Evolutionary conservation across 23 tunicate genomes (phyloP).

Genomic region (Trididemnum nubilum): DNA sequence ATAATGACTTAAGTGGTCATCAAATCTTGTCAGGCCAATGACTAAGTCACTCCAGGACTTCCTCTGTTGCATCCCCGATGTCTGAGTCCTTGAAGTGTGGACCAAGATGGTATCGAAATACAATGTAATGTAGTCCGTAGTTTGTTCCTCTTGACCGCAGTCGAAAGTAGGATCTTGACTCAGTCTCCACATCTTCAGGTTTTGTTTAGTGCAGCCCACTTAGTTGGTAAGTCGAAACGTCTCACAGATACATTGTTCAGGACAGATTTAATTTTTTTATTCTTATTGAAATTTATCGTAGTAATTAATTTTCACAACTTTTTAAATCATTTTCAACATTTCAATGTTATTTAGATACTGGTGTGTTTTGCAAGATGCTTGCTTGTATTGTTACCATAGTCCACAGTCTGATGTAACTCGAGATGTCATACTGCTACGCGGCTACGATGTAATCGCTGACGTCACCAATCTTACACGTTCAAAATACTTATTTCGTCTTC

Average conservation of each 20-base stretch:
- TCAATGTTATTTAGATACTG: constrained; percentile 48
- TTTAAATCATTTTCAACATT: neutral
- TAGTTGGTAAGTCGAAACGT: no score
- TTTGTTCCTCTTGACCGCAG: neutral
- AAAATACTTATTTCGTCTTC: constrained; percentile 67
- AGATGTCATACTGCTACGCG: constrained; percentile 69
- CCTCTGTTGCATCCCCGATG: no score
- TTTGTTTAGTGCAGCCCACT: no score
- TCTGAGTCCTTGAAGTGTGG: no score
- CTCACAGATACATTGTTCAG: no score
- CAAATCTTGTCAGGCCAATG: no score
- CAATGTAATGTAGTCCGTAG: neutral
- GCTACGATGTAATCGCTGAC: constrained; percentile 88
- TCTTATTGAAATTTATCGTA: no score
- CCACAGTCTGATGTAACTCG: constrained; percentile 74
- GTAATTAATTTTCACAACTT: neutral
- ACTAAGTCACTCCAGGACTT: neutral
- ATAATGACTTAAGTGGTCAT: no score
- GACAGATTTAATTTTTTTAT: no score
- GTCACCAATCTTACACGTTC: constrained; percentile 78
- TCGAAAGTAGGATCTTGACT: no score
- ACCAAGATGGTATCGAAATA: no score
- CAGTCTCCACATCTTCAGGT: no score
- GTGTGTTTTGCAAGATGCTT: constrained; percentile 83
- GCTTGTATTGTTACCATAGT: constrained; percentile 76